Evolutionary conservation across 2,888 invertebrate genomes (phyloP).

Genomic region (Seladonia tumulorum): DNA sequence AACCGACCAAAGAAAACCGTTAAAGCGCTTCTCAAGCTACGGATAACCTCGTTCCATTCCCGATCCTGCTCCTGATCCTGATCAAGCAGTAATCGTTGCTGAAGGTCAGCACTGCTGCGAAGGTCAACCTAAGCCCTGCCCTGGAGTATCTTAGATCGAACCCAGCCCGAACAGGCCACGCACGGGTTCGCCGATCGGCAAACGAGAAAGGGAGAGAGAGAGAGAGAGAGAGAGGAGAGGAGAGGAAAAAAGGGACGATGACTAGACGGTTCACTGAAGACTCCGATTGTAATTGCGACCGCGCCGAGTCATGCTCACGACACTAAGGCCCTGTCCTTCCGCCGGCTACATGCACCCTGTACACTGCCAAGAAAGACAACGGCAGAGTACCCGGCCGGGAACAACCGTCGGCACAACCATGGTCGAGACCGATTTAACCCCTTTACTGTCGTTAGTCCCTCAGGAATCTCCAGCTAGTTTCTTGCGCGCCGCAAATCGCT

Average conservation of each 20-base stretch:
- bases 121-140: slow-evolving; percentile 43
- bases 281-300: slow-evolving; percentile 69
- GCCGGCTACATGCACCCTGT: slow-evolving; percentile 34
- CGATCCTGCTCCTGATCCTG: slow-evolving; percentile 47
- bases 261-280: slow-evolving; percentile 46
- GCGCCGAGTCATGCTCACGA: slow-evolving; percentile 68
- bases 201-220: neutral
- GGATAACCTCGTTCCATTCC: slow-evolving; percentile 53
- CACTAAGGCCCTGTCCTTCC: slow-evolving; percentile 65
- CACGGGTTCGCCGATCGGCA: slow-evolving; percentile 28
- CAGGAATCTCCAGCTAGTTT: neutral
- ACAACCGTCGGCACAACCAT: neutral
- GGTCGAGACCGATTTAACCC: neutral
- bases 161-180: slow-evolving; percentile 13
- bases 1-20: slow-evolving; percentile 47
- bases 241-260: slow-evolving; percentile 45
- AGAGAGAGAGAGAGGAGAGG: slow-evolving; percentile 19
- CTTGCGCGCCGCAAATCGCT: neutral
- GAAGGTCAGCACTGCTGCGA: slow-evolving; percentile 58
- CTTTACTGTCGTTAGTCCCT: neutral
- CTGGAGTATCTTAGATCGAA: slow-evolving; percentile 12
- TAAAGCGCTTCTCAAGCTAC: slow-evolving; percentile 30
- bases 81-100: slow-evolving; percentile 23
- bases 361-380: slow-evolving; percentile 8
- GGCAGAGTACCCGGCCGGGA: neutral